Conservation (phyloP, 2,113 vertebrate genomes). For the Sitta europaea region DNA sequence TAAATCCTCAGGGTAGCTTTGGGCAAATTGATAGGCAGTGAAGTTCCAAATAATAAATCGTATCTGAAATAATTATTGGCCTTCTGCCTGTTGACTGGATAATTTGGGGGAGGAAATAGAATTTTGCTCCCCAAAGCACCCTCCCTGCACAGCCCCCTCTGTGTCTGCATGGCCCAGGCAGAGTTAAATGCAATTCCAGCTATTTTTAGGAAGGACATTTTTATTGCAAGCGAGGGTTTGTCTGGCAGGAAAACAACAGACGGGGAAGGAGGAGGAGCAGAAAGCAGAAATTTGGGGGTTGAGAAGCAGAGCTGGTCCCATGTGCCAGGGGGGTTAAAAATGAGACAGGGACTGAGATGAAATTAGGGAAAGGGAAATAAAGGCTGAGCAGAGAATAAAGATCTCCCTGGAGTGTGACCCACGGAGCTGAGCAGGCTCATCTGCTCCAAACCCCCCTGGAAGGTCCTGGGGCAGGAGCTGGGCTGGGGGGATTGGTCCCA, state of each 20-base stretch:
- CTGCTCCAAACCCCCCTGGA: neutral
- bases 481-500: neutral
- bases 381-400: neutral
- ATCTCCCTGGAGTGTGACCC: neutral
- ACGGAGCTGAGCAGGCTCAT: accelerated
- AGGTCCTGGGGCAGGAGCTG: neutral
- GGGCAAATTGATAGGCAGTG: neutral
- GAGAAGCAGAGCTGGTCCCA: neutral
- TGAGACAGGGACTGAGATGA: neutral
- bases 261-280: neutral
- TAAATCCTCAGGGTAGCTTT: conserved; percentile 45
- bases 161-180: neutral
- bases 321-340: neutral
- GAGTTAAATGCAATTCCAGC: neutral
- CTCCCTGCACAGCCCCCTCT: neutral
- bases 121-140: neutral
- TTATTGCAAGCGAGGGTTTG: neutral
- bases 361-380: neutral
- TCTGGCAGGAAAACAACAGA: neutral
- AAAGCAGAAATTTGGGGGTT: neutral
- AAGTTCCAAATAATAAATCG: neutral
- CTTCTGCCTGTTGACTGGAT: neutral
- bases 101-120: neutral
- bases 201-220: neutral
- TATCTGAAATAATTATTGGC: neutral